A percentile compares a stretch with the other conserved stretches of the same genome.
Evolutionary conservation across 2,888 invertebrate genomes (phyloP).

Genomic region (Macrosiphum euphorbiae): DNA sequence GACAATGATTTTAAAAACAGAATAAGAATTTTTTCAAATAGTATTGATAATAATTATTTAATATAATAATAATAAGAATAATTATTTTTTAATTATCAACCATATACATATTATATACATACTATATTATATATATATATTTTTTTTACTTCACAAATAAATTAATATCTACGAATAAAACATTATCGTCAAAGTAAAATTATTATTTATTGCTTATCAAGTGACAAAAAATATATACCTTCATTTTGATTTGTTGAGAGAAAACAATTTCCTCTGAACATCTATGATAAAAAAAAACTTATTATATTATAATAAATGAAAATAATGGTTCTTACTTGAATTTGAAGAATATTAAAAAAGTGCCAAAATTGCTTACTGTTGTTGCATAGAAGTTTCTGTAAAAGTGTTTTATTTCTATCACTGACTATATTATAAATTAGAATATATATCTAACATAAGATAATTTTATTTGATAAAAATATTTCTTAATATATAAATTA

Average conservation of each 20-base stretch:
- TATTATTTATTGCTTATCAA: background rate
- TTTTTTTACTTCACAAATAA: background rate
- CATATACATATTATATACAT: background rate
- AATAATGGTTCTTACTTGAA: background rate
- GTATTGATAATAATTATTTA: too few relatives aligned
- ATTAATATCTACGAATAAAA: background rate
- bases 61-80: too few relatives aligned
- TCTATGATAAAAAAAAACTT: background rate
- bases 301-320: background rate
- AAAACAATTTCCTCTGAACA: background rate
- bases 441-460: background rate
- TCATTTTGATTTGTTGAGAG: background rate
- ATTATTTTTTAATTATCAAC: background rate
- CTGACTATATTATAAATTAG: background rate
- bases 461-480: background rate
- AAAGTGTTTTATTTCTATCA: background rate
- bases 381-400: background rate
- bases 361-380: conserved; percentile 35
- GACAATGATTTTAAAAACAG: background rate
- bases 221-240: background rate
- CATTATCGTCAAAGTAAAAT: background rate
- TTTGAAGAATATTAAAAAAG: background rate
- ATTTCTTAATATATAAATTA: background rate
- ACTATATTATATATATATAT: background rate
- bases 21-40: background rate